phyloP scores from a whole-genome alignment of 2,113 vertebrate genomes.

The Corynorhinus townsendii region DNA sequence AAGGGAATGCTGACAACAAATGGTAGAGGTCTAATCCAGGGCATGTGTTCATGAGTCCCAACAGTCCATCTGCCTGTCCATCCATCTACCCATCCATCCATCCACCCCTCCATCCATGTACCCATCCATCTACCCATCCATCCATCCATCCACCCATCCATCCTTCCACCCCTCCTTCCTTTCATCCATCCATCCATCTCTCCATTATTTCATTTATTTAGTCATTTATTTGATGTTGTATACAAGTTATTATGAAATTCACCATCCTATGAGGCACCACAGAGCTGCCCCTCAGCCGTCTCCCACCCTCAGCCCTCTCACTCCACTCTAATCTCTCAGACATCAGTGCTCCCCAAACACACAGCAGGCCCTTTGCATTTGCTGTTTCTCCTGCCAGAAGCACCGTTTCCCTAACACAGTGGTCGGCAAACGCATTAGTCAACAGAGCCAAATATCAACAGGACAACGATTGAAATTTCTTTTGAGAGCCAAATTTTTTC shows the following conservation, averaged over 20 bases:
- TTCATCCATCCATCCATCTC: rapidly evolving
- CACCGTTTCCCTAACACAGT: not conserved
- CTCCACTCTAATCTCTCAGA: not conserved
- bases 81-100: no score
- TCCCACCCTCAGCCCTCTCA: rapidly evolving
- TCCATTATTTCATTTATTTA: not conserved
- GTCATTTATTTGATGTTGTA: not conserved
- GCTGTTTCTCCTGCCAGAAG: not conserved
- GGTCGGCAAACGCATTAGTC: no score
- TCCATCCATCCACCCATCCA: not conserved
- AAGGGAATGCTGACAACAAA: not conserved
- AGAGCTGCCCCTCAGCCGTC: rapidly evolving
- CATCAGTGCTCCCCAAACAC: not conserved
- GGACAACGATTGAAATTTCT: no score
- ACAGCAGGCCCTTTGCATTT: not conserved
- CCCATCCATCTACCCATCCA: no score
- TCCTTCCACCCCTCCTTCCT: rapidly evolving
- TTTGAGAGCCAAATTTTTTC: no score
- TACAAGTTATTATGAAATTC: not conserved
- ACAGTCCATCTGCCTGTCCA: not conserved
- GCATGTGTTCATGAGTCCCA: not conserved
- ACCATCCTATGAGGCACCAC: not conserved
- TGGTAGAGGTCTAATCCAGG: not conserved
- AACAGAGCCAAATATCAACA: no score
- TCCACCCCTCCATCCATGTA: no score